Evolutionary conservation across 2,113 vertebrate genomes (phyloP).

Genomic region (Clarias magur): DNA sequence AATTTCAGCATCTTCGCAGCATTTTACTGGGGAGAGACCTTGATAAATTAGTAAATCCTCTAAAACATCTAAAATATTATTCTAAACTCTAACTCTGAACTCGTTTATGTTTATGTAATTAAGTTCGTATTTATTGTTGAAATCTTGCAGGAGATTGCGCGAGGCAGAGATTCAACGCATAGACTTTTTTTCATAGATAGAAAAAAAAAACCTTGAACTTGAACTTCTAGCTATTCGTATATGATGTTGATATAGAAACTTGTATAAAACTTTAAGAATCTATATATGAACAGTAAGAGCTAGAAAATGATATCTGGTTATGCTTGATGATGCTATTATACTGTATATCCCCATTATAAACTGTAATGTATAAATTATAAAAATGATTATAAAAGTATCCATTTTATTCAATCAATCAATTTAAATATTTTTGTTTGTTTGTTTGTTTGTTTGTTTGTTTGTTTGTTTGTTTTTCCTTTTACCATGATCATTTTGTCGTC

Average conservation of each 20-base stretch:
- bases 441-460: background rate
- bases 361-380: background rate
- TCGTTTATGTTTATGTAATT: background rate
- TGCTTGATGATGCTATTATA: background rate
- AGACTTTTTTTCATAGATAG: background rate
- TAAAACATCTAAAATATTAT: background rate
- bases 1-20: background rate
- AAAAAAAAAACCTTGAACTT: background rate
- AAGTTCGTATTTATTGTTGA: background rate
- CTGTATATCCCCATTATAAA: background rate
- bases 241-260: background rate
- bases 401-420: background rate
- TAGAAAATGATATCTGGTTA: background rate
- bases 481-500: conserved; percentile 95
- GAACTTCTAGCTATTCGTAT: background rate
- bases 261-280: background rate
- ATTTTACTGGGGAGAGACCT: background rate
- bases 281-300: background rate
- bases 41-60: background rate
- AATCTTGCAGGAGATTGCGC: background rate
- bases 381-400: background rate
- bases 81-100: background rate
- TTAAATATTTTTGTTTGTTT: background rate
- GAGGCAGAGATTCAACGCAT: background rate
- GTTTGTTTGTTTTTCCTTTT: conserved; percentile 58